Evolutionary conservation across 1,140 invertebrate species (phyloP), one percentile per base, ranked within the genome.

Genomic region (Drosophila sp.): DNA sequence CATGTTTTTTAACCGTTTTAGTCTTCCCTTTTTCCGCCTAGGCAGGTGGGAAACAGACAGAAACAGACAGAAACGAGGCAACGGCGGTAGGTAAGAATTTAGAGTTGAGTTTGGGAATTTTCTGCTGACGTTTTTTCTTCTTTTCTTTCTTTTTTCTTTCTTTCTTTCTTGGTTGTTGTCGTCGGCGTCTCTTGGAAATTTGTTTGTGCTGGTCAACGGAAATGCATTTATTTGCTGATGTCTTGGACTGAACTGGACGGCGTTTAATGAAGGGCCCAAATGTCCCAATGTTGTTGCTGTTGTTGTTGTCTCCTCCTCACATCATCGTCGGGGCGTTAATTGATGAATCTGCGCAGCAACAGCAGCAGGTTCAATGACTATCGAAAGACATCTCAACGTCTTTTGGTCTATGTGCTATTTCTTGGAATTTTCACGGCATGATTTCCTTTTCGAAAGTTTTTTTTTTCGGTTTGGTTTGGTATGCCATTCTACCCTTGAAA

Each of bases 141-240:
- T 50, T 50, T 27, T 27, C 3, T 27, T 4, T 10, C 5, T 25
- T 6, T 47, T 25, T 1, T 50, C 27, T 2, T 41, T 50, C 6
- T 47, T 47, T 6, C 7, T 74, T 30, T 71, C 60, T 57, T 66
- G 44, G 67, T 74, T n/a, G 33, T n/a, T 23, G 66, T 69, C 58
- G 80, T 70, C 83, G 84, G 83, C 84, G 73, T 89, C 80, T 84
- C 80, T 84, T 89, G 84, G 84, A 89, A 89, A 89, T 89, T 70
- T 89, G 84, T 89, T 89, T 89, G 84, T 87, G 84, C 72, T 32
- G 65, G 72, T 55, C 85, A 84, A 79, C 84, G 84, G 84, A 89
- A 89, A 89, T 89, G 84, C 84, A 89, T 89, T 89, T 89, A 89
- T 89, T 89, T 89, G 84, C 85, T 86, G 79, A 86, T 79, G 84